Conservation (phyloP, 1,140 invertebrate species). For the Euborellia annulipes region DNA sequence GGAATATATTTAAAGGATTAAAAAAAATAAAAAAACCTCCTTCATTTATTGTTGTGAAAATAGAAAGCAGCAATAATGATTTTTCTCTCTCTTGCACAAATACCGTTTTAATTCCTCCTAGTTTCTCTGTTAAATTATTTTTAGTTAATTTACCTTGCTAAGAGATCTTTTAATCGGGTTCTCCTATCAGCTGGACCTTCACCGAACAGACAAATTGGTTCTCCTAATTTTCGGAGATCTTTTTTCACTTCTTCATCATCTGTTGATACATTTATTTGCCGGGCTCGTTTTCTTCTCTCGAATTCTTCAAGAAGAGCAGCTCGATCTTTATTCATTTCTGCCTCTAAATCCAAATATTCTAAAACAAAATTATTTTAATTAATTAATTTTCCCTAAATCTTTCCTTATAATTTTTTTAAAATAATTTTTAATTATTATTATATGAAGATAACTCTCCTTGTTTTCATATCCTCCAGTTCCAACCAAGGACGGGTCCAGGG, state of each 20-base stretch:
- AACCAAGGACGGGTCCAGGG: neutral
- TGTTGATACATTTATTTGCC: conserved; percentile 82
- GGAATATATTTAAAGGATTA: too few species aligned
- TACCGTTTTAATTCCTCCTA: too few species aligned
- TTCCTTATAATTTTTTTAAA: neutral
- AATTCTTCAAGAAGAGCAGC: conserved; percentile 85
- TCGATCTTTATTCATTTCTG: conserved; percentile 72
- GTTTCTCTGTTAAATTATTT: too few species aligned
- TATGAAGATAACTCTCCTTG: neutral
- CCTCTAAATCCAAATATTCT: conserved; percentile 86
- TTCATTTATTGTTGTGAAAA: too few species aligned
- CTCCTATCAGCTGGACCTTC: conserved; percentile 91
- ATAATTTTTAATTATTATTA: neutral
- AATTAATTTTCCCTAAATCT: neutral
- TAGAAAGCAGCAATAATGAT: too few species aligned
- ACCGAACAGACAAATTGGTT: conserved; percentile 92
- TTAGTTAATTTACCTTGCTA: conserved; percentile 8
- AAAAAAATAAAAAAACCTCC: too few species aligned
- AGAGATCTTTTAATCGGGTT: conserved; percentile 72
- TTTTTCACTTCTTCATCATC: conserved; percentile 89
- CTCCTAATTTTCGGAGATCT: conserved; percentile 74
- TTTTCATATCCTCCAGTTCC: neutral
- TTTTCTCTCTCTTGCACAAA: too few species aligned
- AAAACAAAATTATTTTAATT: conserved; percentile 10
- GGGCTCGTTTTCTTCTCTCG: conserved; percentile 75